Evolutionary conservation across 2,888 invertebrate genomes (phyloP).

Genomic region (Scaptomyza caliginosa): DNA sequence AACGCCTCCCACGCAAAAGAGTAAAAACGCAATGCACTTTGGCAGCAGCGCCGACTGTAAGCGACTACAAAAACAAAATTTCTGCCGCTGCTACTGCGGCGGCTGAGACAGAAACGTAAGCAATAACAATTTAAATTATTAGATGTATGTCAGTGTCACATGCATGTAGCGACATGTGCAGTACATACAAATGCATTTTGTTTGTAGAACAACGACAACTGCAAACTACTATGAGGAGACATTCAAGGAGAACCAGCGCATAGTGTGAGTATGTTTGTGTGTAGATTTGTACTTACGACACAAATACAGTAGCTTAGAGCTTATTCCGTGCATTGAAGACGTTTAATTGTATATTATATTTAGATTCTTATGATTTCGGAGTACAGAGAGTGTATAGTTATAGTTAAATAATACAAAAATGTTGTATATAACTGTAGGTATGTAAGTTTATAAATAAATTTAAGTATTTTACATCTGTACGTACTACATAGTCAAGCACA

Average conservation of each 20-base stretch:
- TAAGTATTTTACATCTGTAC: background rate
- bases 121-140: slow-evolving; percentile 48
- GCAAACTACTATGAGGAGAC: slow-evolving; percentile 60
- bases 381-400: background rate
- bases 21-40: slow-evolving; percentile 74
- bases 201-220: slow-evolving; percentile 58
- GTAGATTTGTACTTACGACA: slow-evolving; percentile 1
- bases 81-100: slow-evolving; percentile 39
- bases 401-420: background rate
- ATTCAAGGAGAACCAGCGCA: slow-evolving; percentile 67
- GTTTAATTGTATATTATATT: background rate
- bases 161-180: slow-evolving; percentile 16
- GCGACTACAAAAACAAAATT: slow-evolving; percentile 36
- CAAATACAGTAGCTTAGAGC: slow-evolving; percentile 6
- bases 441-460: background rate
- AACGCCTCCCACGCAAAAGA: slow-evolving; percentile 55
- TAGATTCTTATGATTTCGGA: background rate
- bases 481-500: background rate
- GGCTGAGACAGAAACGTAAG: slow-evolving; percentile 29
- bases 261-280: background rate
- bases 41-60: slow-evolving; percentile 37
- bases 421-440: background rate
- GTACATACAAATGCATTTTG: slow-evolving; percentile 57
- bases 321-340: background rate
- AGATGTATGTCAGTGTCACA: slow-evolving; percentile 28